These are phyloP conservation scores for Holacanthella duospinosa DNA, from an alignment of 2,888 invertebrate genomes.

Conservation along the genomic window DNA sequence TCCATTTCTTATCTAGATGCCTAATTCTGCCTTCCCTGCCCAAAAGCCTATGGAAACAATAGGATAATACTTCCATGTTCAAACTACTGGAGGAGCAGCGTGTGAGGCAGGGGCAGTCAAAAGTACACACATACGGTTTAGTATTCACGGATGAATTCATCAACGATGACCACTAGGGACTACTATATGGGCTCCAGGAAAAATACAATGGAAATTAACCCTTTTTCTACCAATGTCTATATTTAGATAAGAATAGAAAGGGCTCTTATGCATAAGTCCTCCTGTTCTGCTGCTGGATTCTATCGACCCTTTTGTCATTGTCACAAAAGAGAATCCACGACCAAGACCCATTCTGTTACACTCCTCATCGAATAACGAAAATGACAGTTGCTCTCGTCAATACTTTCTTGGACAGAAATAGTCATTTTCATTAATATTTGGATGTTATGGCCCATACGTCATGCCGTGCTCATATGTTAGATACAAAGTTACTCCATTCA, in stretches of 20 bases:
- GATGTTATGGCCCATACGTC: background rate
- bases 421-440: background rate
- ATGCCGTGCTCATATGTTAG: slow-evolving; percentile 1
- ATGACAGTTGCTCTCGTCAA: background rate
- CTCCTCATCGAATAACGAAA: background rate
- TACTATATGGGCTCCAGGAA: background rate
- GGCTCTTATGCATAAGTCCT: background rate
- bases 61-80: background rate
- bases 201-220: background rate
- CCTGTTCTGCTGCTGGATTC: background rate
- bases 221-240: background rate
- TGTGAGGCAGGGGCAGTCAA: slow-evolving; percentile 5
- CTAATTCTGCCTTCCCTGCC: background rate
- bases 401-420: background rate
- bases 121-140: background rate
- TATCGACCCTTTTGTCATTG: background rate
- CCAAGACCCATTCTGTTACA: background rate
- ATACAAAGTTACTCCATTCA: background rate
- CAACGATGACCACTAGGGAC: background rate
- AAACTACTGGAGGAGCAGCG: background rate
- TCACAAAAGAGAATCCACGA: background rate
- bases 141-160: slow-evolving; percentile 3
- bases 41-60: slow-evolving; percentile 2
- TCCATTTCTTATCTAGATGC: background rate
- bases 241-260: background rate